Evolutionary conservation across 2,888 invertebrate genomes (phyloP).

Genomic region (Melanostoma mellinum): DNA sequence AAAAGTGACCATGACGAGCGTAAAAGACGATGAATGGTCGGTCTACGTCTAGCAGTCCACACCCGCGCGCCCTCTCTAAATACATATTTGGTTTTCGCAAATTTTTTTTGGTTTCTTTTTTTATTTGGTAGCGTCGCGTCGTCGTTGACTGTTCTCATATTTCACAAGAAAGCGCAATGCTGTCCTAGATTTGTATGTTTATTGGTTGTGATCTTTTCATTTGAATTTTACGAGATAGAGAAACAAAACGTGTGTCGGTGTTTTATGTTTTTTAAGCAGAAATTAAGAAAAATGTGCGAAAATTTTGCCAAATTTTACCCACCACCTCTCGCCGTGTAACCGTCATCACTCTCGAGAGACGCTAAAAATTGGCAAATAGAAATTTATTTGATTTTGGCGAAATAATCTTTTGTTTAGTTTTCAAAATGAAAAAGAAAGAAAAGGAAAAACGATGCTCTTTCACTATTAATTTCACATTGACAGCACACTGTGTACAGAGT

Average conservation of each 20-base stretch:
- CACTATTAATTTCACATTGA: no score
- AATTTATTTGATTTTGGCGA: no score
- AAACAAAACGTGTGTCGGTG: no score
- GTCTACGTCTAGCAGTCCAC: neutral
- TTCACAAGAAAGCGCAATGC: conserved; percentile 35
- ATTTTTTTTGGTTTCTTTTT: neutral
- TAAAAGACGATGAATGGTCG: neutral
- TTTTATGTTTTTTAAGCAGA: conserved; percentile 8
- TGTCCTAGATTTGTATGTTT: conserved; percentile 40
- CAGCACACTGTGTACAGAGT: no score
- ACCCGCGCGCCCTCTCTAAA: neutral
- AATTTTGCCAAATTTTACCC: conserved; percentile 11
- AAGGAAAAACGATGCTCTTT: no score
- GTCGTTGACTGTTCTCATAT: conserved; percentile 2
- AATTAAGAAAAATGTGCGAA: conserved; percentile 1
- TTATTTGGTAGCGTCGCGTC: no score
- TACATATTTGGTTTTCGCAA: no score
- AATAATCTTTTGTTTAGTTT: no score
- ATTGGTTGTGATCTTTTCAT: neutral
- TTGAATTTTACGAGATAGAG: neutral
- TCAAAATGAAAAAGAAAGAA: no score
- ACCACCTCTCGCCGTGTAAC: no score
- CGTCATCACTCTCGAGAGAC: no score
- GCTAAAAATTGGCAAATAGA: no score
- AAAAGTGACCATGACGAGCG: neutral